Percentiles rank a stretch among this genome's conserved stretches.
Conservation (phyloP, 2,888 invertebrate species). For the Pediacus dermestoides region DNA sequence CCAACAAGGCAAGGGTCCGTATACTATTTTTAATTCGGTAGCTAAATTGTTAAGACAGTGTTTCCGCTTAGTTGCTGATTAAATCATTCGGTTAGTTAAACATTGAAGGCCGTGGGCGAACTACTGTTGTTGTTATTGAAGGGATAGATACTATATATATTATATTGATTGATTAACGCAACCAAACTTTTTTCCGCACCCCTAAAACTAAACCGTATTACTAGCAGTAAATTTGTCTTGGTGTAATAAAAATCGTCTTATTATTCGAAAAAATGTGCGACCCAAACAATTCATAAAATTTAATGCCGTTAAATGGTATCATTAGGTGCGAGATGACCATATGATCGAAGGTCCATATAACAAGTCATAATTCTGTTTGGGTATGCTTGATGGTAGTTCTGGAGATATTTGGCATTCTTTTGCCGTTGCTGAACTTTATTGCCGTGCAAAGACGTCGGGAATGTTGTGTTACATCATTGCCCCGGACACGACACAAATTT, state of each 20-base stretch:
- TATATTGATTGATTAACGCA: constrained; percentile 52
- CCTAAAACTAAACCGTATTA: constrained; percentile 2
- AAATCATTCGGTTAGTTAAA: constrained; percentile 52
- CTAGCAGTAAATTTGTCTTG: not conserved
- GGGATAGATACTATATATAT: too few relatives aligned
- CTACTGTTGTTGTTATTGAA: constrained; percentile 43
- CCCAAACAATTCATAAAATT: constrained; percentile 21
- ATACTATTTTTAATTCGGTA: constrained; percentile 49
- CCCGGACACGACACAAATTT: constrained; percentile 11
- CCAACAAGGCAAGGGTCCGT: too few relatives aligned
- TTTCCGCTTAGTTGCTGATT: constrained; percentile 50
- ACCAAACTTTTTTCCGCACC: too few relatives aligned
- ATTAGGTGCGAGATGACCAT: constrained; percentile 38
- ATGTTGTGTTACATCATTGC: constrained; percentile 28
- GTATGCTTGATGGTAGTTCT: constrained; percentile 46
- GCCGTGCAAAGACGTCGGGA: constrained; percentile 30
- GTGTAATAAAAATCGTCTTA: not conserved
- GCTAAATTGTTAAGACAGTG: constrained; percentile 50
- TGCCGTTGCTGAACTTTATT: constrained; percentile 39
- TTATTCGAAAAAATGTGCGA: not conserved
- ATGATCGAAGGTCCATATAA: constrained; percentile 47
- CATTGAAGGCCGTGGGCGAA: constrained; percentile 43
- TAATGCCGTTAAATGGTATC: constrained; percentile 43
- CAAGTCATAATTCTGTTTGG: constrained; percentile 48
- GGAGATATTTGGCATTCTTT: constrained; percentile 43